These are phyloP conservation scores for Coenonympha glycerion DNA, from an alignment of 2,888 invertebrate genomes.

Conservation along the genomic window DNA sequence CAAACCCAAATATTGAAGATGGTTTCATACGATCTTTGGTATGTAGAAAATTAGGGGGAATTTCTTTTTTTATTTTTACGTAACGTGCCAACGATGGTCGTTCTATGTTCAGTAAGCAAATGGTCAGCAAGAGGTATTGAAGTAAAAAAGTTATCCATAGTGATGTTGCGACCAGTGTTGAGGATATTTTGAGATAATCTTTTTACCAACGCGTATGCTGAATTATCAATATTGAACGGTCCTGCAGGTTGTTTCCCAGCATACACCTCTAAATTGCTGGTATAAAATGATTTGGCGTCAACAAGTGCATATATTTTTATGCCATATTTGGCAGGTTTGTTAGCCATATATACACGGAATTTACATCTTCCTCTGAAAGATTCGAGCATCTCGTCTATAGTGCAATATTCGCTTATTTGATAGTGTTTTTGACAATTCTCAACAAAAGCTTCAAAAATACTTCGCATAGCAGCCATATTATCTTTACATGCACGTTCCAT, in stretches of 20 bases:
- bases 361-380: conserved; percentile 24
- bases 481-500: background rate
- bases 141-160: too few relatives aligned
- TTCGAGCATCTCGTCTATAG: conserved; percentile 24
- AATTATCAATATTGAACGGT: too few relatives aligned
- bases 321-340: conserved; percentile 4
- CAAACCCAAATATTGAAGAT: background rate
- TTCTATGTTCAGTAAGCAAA: too few relatives aligned
- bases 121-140: too few relatives aligned
- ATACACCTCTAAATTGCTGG: conserved; percentile 18
- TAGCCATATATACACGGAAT: conserved; percentile 10
- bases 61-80: too few relatives aligned
- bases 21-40: background rate
- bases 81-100: too few relatives aligned
- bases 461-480: background rate
- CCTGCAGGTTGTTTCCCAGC: too few relatives aligned
- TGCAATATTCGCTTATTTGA: conserved; percentile 14
- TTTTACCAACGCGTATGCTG: too few relatives aligned
- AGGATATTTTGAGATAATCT: too few relatives aligned
- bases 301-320: conserved; percentile 7
- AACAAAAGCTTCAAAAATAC: conserved; percentile 11
- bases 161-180: too few relatives aligned
- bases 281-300: conserved; percentile 6
- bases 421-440: conserved; percentile 9
- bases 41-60: conserved; percentile 19